These are phyloP conservation scores for Dicyrtomina minuta DNA, from an alignment of 2,888 invertebrate species.

Conservation along the genomic window DNA sequence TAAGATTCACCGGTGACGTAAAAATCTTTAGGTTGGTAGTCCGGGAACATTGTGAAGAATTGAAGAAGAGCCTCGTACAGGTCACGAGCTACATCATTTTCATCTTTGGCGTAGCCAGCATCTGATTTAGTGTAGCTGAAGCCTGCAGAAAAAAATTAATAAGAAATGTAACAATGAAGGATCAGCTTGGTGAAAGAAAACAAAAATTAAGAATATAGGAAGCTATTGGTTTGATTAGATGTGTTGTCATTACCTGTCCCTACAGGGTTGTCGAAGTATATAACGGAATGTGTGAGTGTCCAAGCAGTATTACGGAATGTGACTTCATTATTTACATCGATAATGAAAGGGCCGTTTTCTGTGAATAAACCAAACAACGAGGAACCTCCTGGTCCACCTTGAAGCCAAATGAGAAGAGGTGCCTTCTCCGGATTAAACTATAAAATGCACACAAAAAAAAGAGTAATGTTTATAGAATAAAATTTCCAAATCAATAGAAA, in stretches of 20 bases:
- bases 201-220: neutral
- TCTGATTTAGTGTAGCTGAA: conserved; percentile 81
- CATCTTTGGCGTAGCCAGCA: conserved; percentile 75
- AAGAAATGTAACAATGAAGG: neutral
- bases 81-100: conserved; percentile 77
- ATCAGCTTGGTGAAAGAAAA: neutral
- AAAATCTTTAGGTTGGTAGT: conserved; percentile 72
- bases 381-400: conserved; percentile 64
- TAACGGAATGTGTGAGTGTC: conserved; percentile 74
- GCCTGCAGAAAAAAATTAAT: conserved; percentile 59
- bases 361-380: conserved; percentile 63
- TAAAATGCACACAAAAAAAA: neutral
- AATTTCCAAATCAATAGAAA: too few relatives aligned
- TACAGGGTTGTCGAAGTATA: conserved; percentile 92
- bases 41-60: conserved; percentile 80
- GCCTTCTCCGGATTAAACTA: conserved; percentile 54
- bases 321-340: conserved; percentile 59
- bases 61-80: conserved; percentile 75
- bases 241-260: conserved; percentile 63
- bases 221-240: neutral
- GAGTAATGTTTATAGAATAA: too few relatives aligned
- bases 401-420: conserved; percentile 62
- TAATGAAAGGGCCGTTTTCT: conserved; percentile 64
- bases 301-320: conserved; percentile 62
- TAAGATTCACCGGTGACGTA: conserved; percentile 84